A percentile compares a stretch with the other conserved stretches of the same genome.
Evolutionary conservation across 2,797 vertebrate species (phyloP).

Genomic region (Bucorvus abyssinicus): DNA sequence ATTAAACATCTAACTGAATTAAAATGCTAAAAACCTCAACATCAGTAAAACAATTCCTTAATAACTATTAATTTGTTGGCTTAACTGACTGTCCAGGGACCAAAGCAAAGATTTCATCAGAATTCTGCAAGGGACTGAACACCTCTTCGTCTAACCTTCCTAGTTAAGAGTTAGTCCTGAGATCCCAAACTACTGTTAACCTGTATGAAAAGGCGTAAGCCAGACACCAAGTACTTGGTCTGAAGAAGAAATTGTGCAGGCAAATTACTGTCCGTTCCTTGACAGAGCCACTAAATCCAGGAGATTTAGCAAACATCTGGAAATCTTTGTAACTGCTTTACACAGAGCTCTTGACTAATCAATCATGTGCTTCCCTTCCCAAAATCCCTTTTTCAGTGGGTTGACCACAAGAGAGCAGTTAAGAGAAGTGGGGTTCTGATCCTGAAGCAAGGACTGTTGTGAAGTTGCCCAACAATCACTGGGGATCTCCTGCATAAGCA

Average conservation of each 20-base stretch:
- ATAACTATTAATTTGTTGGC: neutral
- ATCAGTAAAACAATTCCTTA: constrained; percentile 17
- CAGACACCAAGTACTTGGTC: neutral
- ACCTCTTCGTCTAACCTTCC: neutral
- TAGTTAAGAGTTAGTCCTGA: neutral
- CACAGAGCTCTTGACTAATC: neutral
- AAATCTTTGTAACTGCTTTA: constrained; percentile 17
- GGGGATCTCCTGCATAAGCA: neutral
- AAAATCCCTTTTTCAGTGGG: neutral
- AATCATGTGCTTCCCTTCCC: constrained; percentile 30
- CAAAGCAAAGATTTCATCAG: constrained; percentile 3
- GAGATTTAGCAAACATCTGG: constrained; percentile 9
- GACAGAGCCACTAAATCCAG: constrained; percentile 25
- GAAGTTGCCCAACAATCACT: neutral
- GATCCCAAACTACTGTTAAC: neutral
- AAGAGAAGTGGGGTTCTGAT: constrained; percentile 14
- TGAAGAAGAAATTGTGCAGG: constrained; percentile 4
- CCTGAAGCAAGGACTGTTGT: neutral
- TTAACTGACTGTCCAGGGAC: constrained; percentile 3
- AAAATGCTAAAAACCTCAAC: constrained; percentile 38
- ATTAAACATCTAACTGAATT: constrained; percentile 24
- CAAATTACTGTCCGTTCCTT: neutral
- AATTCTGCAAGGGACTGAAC: neutral
- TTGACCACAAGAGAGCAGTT: neutral
- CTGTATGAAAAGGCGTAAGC: neutral